Evolutionary conservation across 1,140 invertebrate genomes (phyloP).

Genomic region (Caenorhabditis elegans): DNA sequence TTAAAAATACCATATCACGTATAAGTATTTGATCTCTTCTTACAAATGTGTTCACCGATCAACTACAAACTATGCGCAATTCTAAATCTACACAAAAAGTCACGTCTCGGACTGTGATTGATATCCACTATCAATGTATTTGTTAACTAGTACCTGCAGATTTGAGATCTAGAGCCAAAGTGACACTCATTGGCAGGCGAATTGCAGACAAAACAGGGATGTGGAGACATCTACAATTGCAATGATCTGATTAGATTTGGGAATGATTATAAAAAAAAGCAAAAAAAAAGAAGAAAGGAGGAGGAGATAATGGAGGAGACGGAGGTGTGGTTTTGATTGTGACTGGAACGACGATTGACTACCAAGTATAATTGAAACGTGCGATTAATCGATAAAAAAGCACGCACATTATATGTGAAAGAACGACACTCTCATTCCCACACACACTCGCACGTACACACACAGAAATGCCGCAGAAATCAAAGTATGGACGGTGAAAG

Average conservation of each 20-base stretch:
- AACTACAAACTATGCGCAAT: neutral
- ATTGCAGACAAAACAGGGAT: neutral
- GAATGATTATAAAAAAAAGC: neutral
- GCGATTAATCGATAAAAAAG: slow-evolving; percentile 19
- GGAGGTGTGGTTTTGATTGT: neutral
- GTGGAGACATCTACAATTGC: neutral
- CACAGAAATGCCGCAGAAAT: neutral
- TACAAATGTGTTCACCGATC: neutral
- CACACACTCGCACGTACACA: neutral
- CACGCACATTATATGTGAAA: neutral
- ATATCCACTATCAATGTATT: too few relatives aligned
- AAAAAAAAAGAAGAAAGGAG: neutral
- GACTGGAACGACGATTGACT: neutral
- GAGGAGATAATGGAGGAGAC: neutral
- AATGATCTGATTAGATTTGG: neutral
- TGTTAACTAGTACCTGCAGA: too few relatives aligned
- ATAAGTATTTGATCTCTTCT: neutral
- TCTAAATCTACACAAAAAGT: slow-evolving; percentile 9
- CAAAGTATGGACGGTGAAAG: neutral
- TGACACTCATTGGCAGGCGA: slow-evolving; percentile 10
- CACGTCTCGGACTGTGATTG: too few relatives aligned
- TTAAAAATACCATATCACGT: too few relatives aligned
- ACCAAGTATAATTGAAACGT: neutral
- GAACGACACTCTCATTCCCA: neutral
- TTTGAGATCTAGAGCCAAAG: slow-evolving; percentile 7